Evolutionary conservation across 23 tunicate species (phyloP), one percentile per base, ranked within the genome.

Genomic region (Ciona savignyi): DNA sequence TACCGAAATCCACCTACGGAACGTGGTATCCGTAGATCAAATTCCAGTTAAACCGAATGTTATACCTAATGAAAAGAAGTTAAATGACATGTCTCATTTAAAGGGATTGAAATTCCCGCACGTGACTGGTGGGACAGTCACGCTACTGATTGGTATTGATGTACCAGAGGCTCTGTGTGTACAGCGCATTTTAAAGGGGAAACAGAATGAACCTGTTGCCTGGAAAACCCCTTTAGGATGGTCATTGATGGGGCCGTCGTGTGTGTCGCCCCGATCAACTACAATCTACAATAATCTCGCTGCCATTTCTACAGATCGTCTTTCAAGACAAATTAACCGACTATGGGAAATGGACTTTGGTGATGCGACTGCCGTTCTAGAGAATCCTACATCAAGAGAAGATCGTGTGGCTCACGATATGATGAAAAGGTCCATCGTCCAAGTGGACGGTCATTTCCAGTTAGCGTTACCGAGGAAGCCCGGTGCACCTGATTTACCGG

Each of bases 141-240:
- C 74, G 24, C 34, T 70, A 25, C 56, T 70, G 3, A 70, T 70
- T 30, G 74, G 74, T 24, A 70, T 34, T 70, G 74, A 70, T 56
- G 74, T 70, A n/a, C 74, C 74, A 22, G 4, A 29, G 25, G 74
- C 74, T 29, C 19, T 33, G 4, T 1, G 74, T n/a, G 56, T 33
- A 2, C 29, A 22, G 56, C 56, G 56, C 25, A 29, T 34, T 3
- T 29, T 33, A 11, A 33, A 33, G 15, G 51, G 74, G 34, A 1
- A 24, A 2, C 51, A 29, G 1, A 32, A 56, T 33, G 56, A 70
- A 34, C 2, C 51, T 24, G 25, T 51, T 70, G 51, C 74, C 4
- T 33, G 25, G 74, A 70, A 70, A 27, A 70, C 74, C 15, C 74
- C 74, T 2, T 32, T 70, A 2, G 74, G 62, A 33, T 70, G 74